Evolutionary conservation across 2,113 vertebrate species (phyloP).

Genomic region (Gallinago paraguaiae): DNA sequence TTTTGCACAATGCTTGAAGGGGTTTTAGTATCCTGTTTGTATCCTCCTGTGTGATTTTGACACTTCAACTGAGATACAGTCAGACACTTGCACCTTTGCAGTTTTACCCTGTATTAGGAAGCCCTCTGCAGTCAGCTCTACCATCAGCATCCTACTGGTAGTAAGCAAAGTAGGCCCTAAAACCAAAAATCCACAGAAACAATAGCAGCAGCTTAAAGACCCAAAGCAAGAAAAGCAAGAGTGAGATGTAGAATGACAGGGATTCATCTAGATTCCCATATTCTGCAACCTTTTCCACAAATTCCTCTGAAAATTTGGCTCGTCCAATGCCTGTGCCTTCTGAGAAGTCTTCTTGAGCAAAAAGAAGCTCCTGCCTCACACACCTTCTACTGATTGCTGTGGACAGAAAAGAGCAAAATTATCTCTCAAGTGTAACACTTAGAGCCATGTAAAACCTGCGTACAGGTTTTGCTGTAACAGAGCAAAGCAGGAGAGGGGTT

Average conservation of each 20-base stretch:
- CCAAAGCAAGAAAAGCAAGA: background rate
- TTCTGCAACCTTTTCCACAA: background rate
- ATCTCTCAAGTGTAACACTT: background rate
- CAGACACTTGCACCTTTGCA: background rate
- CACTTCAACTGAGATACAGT: background rate
- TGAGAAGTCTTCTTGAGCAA: background rate
- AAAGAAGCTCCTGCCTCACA: background rate
- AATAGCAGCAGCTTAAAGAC: background rate
- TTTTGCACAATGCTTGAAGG: background rate
- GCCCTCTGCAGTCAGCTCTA: background rate
- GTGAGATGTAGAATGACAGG: background rate
- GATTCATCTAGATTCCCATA: background rate
- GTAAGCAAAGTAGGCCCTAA: background rate
- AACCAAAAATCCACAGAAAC: background rate
- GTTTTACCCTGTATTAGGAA: background rate
- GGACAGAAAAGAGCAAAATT: background rate
- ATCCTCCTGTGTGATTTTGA: rapidly evolving
- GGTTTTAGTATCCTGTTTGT: background rate
- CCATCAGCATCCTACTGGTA: background rate
- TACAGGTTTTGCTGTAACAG: background rate
- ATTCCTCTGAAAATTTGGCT: background rate
- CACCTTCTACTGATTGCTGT: background rate
- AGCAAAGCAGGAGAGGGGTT: background rate
- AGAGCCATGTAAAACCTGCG: background rate
- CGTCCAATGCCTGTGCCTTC: background rate